Conservation (phyloP, 1,140 invertebrate genomes). For the Magallana angulata region DNA sequence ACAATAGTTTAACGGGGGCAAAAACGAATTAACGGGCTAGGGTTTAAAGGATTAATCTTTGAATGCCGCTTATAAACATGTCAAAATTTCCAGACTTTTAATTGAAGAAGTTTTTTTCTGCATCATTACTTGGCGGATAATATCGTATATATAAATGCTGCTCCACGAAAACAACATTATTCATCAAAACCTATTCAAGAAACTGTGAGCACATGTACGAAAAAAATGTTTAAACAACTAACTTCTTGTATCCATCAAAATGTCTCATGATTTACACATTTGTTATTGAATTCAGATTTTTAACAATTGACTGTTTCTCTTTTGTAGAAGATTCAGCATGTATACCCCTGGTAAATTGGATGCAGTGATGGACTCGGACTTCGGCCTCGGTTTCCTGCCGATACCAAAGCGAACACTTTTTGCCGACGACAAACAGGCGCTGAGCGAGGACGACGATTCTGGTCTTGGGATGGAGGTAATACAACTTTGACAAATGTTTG, state of each 20-base stretch:
- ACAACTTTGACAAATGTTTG: no score
- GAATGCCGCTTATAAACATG: conserved; percentile 12
- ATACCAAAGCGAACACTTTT: background rate
- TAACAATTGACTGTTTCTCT: no score
- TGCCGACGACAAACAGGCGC: background rate
- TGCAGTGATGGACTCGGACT: background rate
- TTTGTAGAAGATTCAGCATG: background rate
- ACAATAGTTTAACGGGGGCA: background rate
- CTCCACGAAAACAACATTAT: no score
- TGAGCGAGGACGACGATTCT: background rate
- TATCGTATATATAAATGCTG: no score
- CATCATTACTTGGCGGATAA: no score
- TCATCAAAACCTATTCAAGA: no score
- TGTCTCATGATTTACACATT: no score
- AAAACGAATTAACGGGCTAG: background rate
- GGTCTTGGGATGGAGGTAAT: background rate
- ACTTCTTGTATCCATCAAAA: no score
- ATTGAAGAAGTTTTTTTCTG: no score
- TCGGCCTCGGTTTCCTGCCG: background rate
- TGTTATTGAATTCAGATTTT: no score
- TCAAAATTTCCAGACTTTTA: background rate
- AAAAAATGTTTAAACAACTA: no score
- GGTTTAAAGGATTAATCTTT: conserved; percentile 23
- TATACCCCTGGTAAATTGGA: background rate
- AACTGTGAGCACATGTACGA: no score